Evolutionary conservation across 2,888 invertebrate genomes (phyloP).

Genomic region (Andrena praecox): DNA sequence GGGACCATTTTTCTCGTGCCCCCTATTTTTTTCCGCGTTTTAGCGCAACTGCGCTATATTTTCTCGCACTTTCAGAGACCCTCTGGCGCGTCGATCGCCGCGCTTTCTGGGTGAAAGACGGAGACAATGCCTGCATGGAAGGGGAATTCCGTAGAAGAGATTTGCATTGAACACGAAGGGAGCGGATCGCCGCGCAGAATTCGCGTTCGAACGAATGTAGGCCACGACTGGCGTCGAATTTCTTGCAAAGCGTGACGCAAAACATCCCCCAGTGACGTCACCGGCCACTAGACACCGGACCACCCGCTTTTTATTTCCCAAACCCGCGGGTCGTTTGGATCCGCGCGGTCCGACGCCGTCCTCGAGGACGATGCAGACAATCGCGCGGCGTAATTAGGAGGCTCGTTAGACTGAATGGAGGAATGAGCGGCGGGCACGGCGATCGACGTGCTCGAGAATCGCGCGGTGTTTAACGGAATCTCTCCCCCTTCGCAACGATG

Average conservation of each 20-base stretch:
- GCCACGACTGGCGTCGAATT: constrained; percentile 30
- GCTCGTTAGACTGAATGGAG: constrained; percentile 8
- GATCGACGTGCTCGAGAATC: background rate
- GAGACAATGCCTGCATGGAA: background rate
- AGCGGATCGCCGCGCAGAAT: constrained; percentile 7
- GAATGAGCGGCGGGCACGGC: constrained; percentile 4
- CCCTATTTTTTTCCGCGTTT: too few relatives aligned
- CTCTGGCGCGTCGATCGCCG: background rate
- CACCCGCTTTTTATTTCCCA: background rate
- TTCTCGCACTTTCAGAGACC: background rate
- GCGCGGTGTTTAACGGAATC: background rate
- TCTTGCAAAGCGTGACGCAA: constrained; percentile 13
- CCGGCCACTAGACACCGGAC: constrained; percentile 8
- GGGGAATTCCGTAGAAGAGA: background rate
- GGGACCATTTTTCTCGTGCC: background rate
- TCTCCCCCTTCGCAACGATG: too few relatives aligned
- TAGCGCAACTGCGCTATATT: too few relatives aligned
- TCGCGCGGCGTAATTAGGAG: constrained; percentile 23
- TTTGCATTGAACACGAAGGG: background rate
- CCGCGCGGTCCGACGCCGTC: background rate
- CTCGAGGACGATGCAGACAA: background rate
- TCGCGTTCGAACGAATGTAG: constrained; percentile 46
- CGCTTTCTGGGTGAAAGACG: background rate
- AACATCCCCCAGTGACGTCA: constrained; percentile 21
- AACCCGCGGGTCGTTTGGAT: background rate